Evolutionary conservation across 2,888 invertebrate species (phyloP).

Genomic region (Dioctria linearis): DNA sequence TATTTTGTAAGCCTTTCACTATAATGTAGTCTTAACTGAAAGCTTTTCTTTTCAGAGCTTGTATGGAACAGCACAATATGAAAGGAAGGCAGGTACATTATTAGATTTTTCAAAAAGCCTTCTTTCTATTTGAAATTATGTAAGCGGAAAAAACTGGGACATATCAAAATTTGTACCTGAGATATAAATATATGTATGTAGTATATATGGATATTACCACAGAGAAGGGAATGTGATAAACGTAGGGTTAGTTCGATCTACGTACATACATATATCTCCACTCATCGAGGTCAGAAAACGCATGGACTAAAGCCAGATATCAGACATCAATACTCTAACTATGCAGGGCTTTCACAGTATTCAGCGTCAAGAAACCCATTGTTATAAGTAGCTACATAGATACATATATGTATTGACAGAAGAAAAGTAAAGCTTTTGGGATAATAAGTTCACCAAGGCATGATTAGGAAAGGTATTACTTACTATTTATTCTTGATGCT

Average conservation of each 20-base stretch:
- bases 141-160: background rate
- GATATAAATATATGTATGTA: background rate
- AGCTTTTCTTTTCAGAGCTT: background rate
- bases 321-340: background rate
- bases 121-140: background rate
- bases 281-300: background rate
- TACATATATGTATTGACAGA: background rate
- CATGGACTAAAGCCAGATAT: background rate
- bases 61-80: background rate
- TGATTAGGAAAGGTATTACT: slow-evolving; percentile 32
- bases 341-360: background rate
- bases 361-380: slow-evolving; percentile 4
- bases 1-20: background rate
- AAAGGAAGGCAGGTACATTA: background rate
- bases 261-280: background rate
- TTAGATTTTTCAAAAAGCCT: background rate
- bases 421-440: slow-evolving; percentile 7
- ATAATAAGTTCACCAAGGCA: slow-evolving; percentile 38
- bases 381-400: too few relatives aligned
- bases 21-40: background rate
- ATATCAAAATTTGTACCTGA: background rate
- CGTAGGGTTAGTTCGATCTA: background rate
- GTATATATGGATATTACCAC: background rate
- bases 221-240: slow-evolving; percentile 1
- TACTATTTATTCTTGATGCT: slow-evolving; percentile 13